Evolutionary conservation across 2,888 invertebrate genomes (phyloP), one percentile per base, ranked within the genome.

Genomic region (Chironomus tentans): DNA sequence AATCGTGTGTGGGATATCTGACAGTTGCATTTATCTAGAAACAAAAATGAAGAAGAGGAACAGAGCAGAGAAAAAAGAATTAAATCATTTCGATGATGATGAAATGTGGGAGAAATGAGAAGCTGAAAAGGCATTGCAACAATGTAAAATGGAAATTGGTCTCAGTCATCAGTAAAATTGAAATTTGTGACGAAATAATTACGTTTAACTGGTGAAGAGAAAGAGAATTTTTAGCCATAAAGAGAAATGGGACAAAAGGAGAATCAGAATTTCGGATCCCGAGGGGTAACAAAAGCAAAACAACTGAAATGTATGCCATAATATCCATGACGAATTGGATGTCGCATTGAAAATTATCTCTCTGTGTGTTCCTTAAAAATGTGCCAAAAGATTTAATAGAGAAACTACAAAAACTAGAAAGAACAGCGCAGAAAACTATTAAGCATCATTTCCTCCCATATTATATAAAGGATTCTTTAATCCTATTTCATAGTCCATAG

Each of bases 301-400:
- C 15, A 15, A n/a, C 15, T 13, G 65, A 21, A 65, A 65, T 65
- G n/a, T 46, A 72, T 46, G 13, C 62, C 65, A 38, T 72, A 72
- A 72, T 72, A 62, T 62, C 72, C 72, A 18, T 72, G 62, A 72
- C 72, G 18, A 72, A 72, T 72, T 72, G 61, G 38, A 50, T 72
- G 72, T 62, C 72, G 72, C 62, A 72, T 61, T 21, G 46, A 61
- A 28, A 72, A 72, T 62, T 70, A 70, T 21, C 21, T 24, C 56
- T 22, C 22, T 70, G 72, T 72, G 72, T 46, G 72, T 71, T 71
- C 71, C 10, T 28, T 28, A 18, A 56, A 48, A 56, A 56, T 56
- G 15, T 56, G 56, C 56, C 56, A 56, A 56, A 56, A 56, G n/a
- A 18, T 15, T 7, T 56, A 56, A 56, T 56, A 56, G 18, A 38